Conservation (phyloP, 2,888 invertebrate genomes). For the Caenorhabditis japonica region DNA sequence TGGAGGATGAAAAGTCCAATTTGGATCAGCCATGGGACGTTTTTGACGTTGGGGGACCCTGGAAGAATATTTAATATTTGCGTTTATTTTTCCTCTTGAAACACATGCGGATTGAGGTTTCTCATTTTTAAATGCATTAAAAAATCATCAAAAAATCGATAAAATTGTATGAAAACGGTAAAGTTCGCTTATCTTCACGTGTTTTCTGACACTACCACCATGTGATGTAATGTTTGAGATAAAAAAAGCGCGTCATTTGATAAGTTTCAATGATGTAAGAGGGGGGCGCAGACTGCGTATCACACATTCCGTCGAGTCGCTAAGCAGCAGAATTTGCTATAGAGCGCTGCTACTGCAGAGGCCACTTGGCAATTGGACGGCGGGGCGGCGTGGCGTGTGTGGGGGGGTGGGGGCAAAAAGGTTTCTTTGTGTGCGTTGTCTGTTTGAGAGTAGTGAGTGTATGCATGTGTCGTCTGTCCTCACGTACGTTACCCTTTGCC, state of each 20-base stretch:
- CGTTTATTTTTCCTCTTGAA: neutral
- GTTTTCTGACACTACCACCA: constrained; percentile 1
- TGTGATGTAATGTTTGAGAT: constrained; percentile 14
- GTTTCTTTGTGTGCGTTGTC: constrained; percentile 15
- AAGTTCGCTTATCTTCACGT: neutral
- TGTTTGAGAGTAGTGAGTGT: constrained; percentile 1
- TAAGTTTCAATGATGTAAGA: constrained; percentile 36
- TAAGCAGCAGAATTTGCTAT: constrained; percentile 21
- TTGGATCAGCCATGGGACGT: constrained; percentile 37
- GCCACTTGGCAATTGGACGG: constrained; percentile 44
- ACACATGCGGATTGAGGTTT: too few relatives aligned
- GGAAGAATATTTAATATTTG: constrained; percentile 6
- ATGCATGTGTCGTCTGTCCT: constrained; percentile 5
- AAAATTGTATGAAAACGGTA: constrained; percentile 5
- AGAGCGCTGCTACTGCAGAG: constrained; percentile 13
- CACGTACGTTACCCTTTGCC: constrained; percentile 43
- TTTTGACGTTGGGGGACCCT: constrained; percentile 23
- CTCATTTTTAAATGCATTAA: too few relatives aligned
- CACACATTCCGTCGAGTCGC: constrained; percentile 19
- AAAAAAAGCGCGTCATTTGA: constrained; percentile 37
- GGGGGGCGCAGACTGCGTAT: constrained; percentile 26
- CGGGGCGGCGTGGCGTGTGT: too few relatives aligned
- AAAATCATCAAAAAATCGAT: constrained; percentile 20
- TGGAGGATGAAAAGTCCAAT: constrained; percentile 34
- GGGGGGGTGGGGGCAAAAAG: constrained; percentile 5